These are phyloP conservation scores for Oscheius sp. DNA, from an alignment of 2,888 invertebrate genomes.

Conservation along the genomic window DNA sequence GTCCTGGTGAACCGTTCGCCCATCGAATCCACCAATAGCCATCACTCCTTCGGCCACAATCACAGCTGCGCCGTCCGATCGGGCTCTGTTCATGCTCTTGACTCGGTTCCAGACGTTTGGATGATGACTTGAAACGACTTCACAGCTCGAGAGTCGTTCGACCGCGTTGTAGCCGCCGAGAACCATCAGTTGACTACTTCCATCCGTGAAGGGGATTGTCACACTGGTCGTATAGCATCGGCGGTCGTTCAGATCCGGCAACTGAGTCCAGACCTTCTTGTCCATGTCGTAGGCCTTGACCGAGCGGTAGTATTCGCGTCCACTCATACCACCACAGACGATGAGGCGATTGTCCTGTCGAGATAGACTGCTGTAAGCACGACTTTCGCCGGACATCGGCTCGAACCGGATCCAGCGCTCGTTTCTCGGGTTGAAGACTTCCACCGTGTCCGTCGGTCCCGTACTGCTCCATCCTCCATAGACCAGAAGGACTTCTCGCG, in stretches of 20 bases:
- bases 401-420: conserved; percentile 39
- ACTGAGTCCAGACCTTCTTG: not conserved
- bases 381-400: not conserved
- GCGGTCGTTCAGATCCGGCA: conserved; percentile 10
- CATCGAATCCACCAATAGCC: conserved; percentile 54
- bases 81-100: conserved; percentile 15
- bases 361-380: conserved; percentile 22
- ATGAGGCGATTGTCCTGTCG: not conserved
- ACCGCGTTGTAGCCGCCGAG: conserved; percentile 35
- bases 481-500: conserved; percentile 8
- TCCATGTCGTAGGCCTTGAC: conserved; percentile 38
- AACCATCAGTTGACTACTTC: conserved; percentile 19
- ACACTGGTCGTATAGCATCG: conserved; percentile 25
- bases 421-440: conserved; percentile 45
- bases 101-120: not conserved
- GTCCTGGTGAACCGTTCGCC: conserved; percentile 40
- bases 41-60: conserved; percentile 29
- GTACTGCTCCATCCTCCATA: conserved; percentile 47
- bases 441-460: conserved; percentile 43
- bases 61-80: conserved; percentile 24
- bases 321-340: conserved; percentile 43
- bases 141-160: conserved; percentile 25
- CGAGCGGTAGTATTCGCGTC: conserved; percentile 38
- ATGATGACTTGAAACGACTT: not conserved
- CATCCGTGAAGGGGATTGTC: not conserved